Evolutionary conservation across 2,888 invertebrate species (phyloP), one percentile per base, ranked within the genome.

Genomic region (Baronia brevicornis): DNA sequence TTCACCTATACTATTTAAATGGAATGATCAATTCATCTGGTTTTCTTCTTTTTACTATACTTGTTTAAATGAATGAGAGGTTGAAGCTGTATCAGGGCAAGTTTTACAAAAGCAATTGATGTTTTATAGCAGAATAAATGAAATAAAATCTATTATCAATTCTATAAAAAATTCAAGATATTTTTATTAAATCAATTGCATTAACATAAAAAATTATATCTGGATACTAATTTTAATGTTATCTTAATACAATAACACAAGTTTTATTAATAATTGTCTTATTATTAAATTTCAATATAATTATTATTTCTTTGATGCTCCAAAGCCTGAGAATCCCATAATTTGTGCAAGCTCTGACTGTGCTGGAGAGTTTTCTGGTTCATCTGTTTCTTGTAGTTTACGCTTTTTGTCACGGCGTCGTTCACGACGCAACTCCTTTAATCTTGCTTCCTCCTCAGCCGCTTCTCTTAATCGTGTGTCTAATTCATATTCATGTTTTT

Each of bases 301-400:
- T 8, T 23, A 56, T 75, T 86, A 90, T 67, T 94, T 94, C 60
- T 94, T 96, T 3, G 92, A 88, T 2, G 91, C 89, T 4, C 95
- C 95, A 79, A 97, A 97, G 1, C 96, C 97, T 4, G 94, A 92
- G 67, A 97, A 97, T 4, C 97, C 97, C 97, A 98, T 98, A 41
- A 97, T 91, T 47, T 93, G 90, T 7, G 95, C 92, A 63, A 98
- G 87, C 61, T 95, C 95, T 21, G 84, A 84, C 23, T 87, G 88
- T 4, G 87, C 87, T 1, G 87, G 86, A 1, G 84, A 60, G 1
- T 80, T 75, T 10, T 77, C 73, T 0, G 50, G 44, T 0, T 80
- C 84, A 5, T 79, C 66, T 5, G 75, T 71, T 42, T 92, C 92
- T 44, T 93, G 92, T 1, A 92, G 86, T 74, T 93, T 92, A 51